Evolutionary conservation across 2,113 vertebrate genomes (phyloP), one percentile per base, ranked within the genome.

Genomic region (Aegithalos caudatus): DNA sequence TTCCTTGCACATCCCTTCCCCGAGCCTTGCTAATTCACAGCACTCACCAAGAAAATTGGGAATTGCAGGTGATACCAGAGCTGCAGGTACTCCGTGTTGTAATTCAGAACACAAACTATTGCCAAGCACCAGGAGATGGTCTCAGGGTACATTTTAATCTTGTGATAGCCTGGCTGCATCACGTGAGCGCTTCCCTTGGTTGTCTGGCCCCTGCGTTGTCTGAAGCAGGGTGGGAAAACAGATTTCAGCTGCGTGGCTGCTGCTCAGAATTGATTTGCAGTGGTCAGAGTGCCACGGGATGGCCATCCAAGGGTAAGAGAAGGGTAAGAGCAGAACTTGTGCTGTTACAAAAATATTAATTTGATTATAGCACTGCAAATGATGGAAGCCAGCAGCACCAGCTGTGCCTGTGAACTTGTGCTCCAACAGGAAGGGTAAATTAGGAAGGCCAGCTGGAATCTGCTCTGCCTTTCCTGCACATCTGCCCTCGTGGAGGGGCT

Each of bases 31-130:
- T 23, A 14, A 44, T 13, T 62, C 29, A 5, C 50, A 76, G 12
- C 37, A 57, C 27, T 27, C 57, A 22, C 7, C 33, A 9, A 3
- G 64, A 35, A 44, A 40, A 9, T 0, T 11, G 7, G 37, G 21
- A 27, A 23, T 45, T 81, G 44, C 35, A 23, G 62, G 17, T 24
- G 66, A 69, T 79, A 27, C 5, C 58, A 28, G 31, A 61, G 62
- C 67, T 48, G 45, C 12, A 17, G 7, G 22, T 51, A 1, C 4
- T 16, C 1, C 0, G 0, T 19, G 18, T 4, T 48, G 10, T 57
- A 24, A 11, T 14, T 12, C 20, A 54, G 42, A 51, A 5, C 40
- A 48, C 29, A 31, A 8, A 29, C 0, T 0, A 6, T 33, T 29
- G 5, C 51, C 2, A 10, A 35, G 47, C 51, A 1, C 21, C 14